Evolutionary conservation across 2,797 vertebrate species (phyloP).

Genomic region (Tiaroga cobitis): DNA sequence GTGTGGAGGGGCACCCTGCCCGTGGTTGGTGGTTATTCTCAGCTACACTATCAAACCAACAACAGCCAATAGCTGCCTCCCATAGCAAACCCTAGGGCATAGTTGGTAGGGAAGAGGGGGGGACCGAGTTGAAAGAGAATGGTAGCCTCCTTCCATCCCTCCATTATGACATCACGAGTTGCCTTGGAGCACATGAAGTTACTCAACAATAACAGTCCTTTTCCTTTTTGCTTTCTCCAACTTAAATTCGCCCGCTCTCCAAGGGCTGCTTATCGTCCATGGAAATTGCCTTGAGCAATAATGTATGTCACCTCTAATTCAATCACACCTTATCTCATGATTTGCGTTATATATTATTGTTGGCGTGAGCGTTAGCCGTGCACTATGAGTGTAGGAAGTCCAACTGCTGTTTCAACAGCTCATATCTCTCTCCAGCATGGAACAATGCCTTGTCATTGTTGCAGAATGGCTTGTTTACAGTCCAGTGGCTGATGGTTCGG

Average conservation of each 20-base stretch:
- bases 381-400: conserved; percentile 18
- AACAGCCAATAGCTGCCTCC: conserved; percentile 71
- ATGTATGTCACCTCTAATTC: conserved; percentile 25
- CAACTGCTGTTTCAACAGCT: conserved; percentile 9
- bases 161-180: conserved; percentile 47
- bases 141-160: conserved; percentile 23
- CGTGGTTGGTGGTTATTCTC: conserved; percentile 82
- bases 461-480: conserved; percentile 8
- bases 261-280: background rate
- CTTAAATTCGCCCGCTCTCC: background rate
- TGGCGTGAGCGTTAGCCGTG: background rate
- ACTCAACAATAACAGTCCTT: conserved; percentile 34
- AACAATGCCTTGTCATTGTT: background rate
- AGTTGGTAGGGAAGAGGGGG: conserved; percentile 32
- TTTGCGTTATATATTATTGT: background rate
- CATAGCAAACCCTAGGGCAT: conserved; percentile 66
- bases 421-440: background rate
- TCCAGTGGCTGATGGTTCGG: conserved; percentile 1
- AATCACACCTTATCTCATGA: background rate
- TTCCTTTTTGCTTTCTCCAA: background rate
- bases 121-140: background rate
- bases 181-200: conserved; percentile 43
- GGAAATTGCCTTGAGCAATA: background rate
- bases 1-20: conserved; percentile 72
- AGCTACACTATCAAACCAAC: conserved; percentile 75